Evolutionary conservation across 2,113 vertebrate species (phyloP).

Genomic region (Pteropus alecto): DNA sequence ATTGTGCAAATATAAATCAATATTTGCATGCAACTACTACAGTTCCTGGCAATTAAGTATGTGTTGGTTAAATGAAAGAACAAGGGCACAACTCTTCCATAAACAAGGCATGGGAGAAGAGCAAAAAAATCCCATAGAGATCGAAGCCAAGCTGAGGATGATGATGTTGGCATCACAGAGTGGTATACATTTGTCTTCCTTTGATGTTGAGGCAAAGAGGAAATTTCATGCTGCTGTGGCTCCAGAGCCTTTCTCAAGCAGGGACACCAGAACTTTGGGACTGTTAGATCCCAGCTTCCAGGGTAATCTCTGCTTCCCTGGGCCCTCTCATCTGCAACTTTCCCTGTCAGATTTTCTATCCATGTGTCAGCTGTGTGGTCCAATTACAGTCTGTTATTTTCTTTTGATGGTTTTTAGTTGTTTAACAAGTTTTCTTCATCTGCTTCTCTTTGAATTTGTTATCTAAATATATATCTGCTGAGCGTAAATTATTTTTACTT

Average conservation of each 20-base stretch:
- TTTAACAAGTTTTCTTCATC: slow-evolving; percentile 58
- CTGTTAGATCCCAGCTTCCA: background rate
- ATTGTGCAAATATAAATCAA: background rate
- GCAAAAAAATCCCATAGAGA: background rate
- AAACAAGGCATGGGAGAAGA: background rate
- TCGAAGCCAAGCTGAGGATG: background rate
- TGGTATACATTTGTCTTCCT: background rate
- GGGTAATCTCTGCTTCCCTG: background rate
- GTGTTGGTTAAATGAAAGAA: background rate
- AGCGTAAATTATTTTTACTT: slow-evolving; percentile 77
- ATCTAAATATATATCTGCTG: slow-evolving; percentile 69
- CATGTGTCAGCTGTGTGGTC: slow-evolving; percentile 39
- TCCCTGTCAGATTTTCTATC: slow-evolving; percentile 30
- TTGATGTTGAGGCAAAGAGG: background rate
- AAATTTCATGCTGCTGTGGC: background rate
- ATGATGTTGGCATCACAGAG: background rate
- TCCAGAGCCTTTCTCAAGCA: background rate
- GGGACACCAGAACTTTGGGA: background rate
- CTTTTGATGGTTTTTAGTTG: slow-evolving; percentile 59
- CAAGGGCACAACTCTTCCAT: background rate
- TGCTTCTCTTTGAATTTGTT: slow-evolving; percentile 71
- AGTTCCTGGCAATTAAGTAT: background rate
- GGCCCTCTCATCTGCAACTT: background rate
- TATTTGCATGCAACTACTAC: background rate
- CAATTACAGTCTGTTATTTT: slow-evolving; percentile 47